phyloP scores from a whole-genome alignment of 2,888 invertebrate species.

The Caenorhabditis sp. region DNA sequence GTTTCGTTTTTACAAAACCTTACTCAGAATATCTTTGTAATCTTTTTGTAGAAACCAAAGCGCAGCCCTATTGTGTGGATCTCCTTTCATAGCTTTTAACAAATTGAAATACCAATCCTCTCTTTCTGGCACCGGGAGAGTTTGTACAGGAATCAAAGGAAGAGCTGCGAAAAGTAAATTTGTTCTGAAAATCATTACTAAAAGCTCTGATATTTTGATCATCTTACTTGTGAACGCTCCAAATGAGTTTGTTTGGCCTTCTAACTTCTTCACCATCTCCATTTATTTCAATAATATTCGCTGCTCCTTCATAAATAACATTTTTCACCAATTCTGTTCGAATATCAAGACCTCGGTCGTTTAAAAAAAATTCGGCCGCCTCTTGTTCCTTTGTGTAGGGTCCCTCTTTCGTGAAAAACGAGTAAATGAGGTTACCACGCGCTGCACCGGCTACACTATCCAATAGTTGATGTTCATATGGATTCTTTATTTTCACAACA shows the following conservation, averaged over 20 bases:
- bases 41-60: conserved; percentile 21
- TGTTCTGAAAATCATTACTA: background rate
- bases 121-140: background rate
- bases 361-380: background rate
- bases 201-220: background rate
- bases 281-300: conserved; percentile 8
- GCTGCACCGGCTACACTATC: conserved; percentile 20
- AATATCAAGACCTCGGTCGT: background rate
- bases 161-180: background rate
- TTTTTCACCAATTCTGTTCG: conserved; percentile 5
- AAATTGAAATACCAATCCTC: conserved; percentile 25
- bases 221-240: conserved; percentile 20
- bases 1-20: background rate
- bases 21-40: conserved; percentile 19
- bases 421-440: conserved; percentile 20
- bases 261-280: conserved; percentile 8
- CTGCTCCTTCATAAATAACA: conserved; percentile 12
- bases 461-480: conserved; percentile 3
- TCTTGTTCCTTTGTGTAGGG: background rate
- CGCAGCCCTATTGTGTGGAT: conserved; percentile 28
- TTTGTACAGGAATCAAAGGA: background rate
- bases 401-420: background rate
- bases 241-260: background rate
- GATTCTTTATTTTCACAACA: conserved; percentile 6
- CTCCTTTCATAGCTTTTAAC: conserved; percentile 25